These are phyloP conservation scores for Spongilla lacustris DNA, from an alignment of 37 sponge, comb jelly and placozoan species.

Conservation along the genomic window DNA sequence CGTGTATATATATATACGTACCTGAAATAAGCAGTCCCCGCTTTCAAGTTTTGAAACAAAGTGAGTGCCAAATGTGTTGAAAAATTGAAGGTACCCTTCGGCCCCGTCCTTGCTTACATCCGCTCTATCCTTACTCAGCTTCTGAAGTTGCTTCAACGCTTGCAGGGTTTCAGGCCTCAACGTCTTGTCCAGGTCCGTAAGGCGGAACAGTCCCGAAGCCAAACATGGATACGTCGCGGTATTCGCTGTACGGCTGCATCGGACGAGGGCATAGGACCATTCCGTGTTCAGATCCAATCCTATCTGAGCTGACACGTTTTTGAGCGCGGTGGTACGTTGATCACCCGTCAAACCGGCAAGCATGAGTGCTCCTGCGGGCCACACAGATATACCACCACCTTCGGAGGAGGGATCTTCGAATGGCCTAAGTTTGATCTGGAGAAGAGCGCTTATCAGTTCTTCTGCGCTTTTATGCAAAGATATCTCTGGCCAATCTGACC, in stretches of 20 bases:
- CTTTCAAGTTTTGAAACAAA: background rate
- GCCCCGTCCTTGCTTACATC: background rate
- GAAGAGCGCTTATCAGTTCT: background rate
- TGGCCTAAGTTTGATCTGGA: slow-evolving; percentile 7
- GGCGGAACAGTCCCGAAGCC: background rate
- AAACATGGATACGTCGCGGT: background rate
- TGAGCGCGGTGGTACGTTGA: slow-evolving; percentile 10
- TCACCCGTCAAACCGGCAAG: slow-evolving; percentile 4
- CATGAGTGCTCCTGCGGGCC: slow-evolving; percentile 22
- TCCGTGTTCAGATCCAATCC: slow-evolving; percentile 16
- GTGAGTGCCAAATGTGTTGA: slow-evolving; percentile 3
- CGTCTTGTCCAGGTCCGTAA: background rate
- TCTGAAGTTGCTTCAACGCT: background rate
- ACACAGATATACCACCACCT: slow-evolving; percentile 17
- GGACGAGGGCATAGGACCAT: background rate
- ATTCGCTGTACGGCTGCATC: background rate
- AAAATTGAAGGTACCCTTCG: slow-evolving; percentile 3
- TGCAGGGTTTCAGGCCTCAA: slow-evolving; percentile 3
- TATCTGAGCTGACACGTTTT: background rate
- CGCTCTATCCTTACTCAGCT: background rate
- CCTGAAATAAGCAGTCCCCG: slow-evolving; percentile 9
- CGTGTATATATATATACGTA: too few relatives aligned
- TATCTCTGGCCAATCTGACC: too few relatives aligned
- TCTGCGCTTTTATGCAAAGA: background rate
- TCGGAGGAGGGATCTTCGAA: slow-evolving; percentile 6